Base-by-base conservation (phyloP, 1,140 invertebrate species). In the Hormaphis cornu region DNA sequence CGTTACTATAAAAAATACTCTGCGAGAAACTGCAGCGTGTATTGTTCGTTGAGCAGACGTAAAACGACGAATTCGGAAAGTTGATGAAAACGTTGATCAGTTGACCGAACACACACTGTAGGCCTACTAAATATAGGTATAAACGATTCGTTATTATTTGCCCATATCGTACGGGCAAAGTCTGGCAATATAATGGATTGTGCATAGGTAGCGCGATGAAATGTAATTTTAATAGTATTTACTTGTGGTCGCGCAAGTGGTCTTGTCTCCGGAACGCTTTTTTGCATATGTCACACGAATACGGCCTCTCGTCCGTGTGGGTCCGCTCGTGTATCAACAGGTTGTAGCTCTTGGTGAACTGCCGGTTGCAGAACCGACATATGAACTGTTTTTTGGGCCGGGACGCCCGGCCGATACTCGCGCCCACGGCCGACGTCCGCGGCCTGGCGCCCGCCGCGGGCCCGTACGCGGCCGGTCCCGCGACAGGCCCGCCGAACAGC, bases 271-370 rank as follows among this genome's bases (percentile, higher is more conserved):
- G 79, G 78, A 90, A 89, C 0, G 86, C 83, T 75, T 89, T 90
- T 33, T 86, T 83, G 79, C 97, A 99, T 71, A 98, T 91, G 79
- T 98, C 95, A 81, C 97, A 99, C 12, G 93, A 92, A 76, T 95
- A 99, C 2, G 96, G 97, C 66, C 96, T 80, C 78, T 99, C 97
- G 79, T 99, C 94, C 3, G 97, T 99, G 77, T 99, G 97, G 2
- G 95, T 98, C 73, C 95, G 83, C 79, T 98, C 93, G 80, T 98
- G 96, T 73, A 98, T 98, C 53, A 98, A 81, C 56, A 99, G 83
- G 78, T 98, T 98, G 81, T 99, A 98, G 18, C 93, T 91, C 81
- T 98, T 98, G 69, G 95, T 96, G 79, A 99, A 99, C 75, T 97
- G 90, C 42, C 97, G 84, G 76, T 91, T 90, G 80, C 97, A 99